Conservation (phyloP, 2,888 invertebrate genomes). For the Dioctria linearis region DNA sequence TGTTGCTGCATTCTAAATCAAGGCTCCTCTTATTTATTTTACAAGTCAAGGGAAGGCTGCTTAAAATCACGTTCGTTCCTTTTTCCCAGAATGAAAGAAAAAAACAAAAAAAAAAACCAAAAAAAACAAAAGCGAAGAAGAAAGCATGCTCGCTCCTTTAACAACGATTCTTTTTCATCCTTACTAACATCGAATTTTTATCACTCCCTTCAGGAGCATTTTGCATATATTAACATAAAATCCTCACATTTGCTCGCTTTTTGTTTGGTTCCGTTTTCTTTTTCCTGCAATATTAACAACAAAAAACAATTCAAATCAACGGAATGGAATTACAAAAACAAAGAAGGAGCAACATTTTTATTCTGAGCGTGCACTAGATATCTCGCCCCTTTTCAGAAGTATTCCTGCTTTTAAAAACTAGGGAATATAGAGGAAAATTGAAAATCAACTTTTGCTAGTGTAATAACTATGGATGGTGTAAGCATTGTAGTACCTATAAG, state of each 20-base stretch:
- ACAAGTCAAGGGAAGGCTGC: too few relatives aligned
- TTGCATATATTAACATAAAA: conserved; percentile 10
- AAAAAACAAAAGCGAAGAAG: too few relatives aligned
- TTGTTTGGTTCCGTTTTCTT: background rate
- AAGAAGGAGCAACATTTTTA: background rate
- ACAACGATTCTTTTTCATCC: background rate
- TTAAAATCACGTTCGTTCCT: too few relatives aligned
- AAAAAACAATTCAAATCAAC: background rate
- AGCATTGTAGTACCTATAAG: too few relatives aligned
- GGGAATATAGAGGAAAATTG: too few relatives aligned
- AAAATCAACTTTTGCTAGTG: too few relatives aligned
- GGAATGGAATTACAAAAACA: background rate
- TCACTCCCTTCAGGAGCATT: background rate
- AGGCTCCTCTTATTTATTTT: too few relatives aligned
- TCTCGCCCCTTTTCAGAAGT: background rate
- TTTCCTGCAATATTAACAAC: background rate
- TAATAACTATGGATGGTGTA: too few relatives aligned
- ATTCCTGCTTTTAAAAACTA: background rate
- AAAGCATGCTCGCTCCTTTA: background rate
- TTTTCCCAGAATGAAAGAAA: too few relatives aligned
- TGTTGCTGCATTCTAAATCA: too few relatives aligned
- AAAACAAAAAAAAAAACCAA: too few relatives aligned
- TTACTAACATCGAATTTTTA: conserved; percentile 5
- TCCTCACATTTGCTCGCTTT: background rate
- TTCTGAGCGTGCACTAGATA: too few relatives aligned